phyloP scores from a whole-genome alignment of 2,113 vertebrate species.

The Menidia beryllina region DNA sequence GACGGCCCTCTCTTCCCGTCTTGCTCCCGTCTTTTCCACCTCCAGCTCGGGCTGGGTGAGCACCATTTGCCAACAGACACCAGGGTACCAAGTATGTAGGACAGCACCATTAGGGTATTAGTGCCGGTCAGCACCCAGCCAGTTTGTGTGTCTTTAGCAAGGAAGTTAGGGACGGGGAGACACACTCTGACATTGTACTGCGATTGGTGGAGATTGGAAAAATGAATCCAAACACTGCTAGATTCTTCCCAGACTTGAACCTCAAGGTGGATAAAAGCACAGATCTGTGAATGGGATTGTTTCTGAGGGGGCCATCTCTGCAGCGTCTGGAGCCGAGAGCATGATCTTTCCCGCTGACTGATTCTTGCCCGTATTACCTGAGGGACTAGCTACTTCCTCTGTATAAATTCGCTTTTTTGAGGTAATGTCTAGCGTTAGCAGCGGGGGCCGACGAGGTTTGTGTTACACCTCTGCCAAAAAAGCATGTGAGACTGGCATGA shows the following conservation, averaged over 20 bases:
- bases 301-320: constrained; percentile 25
- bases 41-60: constrained; percentile 36
- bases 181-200: constrained; percentile 28
- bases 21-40: constrained; percentile 40
- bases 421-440: constrained; percentile 76
- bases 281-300: constrained; percentile 2
- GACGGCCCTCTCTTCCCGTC: constrained; percentile 40
- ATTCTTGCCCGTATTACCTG: constrained; percentile 75
- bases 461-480: constrained; percentile 61
- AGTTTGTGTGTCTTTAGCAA: constrained; percentile 36
- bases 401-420: constrained; percentile 74
- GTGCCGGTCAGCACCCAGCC: constrained; percentile 69
- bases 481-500: constrained; percentile 45
- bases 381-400: constrained; percentile 74
- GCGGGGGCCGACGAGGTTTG: constrained; percentile 37
- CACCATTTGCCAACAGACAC: constrained; percentile 66
- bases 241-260: neutral
- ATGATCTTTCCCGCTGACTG: constrained; percentile 59
- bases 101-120: constrained; percentile 75
- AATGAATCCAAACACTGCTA: constrained; percentile 28
- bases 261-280: constrained; percentile 5
- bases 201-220: constrained; percentile 45
- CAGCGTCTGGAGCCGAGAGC: constrained; percentile 39
- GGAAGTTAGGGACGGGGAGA: constrained; percentile 38
- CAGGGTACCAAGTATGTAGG: constrained; percentile 69